These are phyloP conservation scores for Amorpha juglandis DNA, from an alignment of 2,888 invertebrate species.

Conservation along the genomic window DNA sequence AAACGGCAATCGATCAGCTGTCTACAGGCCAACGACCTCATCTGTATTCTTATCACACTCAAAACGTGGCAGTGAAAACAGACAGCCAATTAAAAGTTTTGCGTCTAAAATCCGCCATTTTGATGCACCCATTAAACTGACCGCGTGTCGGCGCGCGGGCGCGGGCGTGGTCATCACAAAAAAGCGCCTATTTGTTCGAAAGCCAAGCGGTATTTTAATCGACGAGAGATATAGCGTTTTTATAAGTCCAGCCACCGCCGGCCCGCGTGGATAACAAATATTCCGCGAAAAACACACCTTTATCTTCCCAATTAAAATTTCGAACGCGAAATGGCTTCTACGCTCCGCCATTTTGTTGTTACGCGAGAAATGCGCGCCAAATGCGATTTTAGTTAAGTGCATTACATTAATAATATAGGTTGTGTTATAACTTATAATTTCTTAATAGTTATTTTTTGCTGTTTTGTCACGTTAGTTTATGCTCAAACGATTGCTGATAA, in stretches of 20 bases:
- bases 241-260: constrained; percentile 23
- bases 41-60: constrained; percentile 16
- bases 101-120: constrained; percentile 22
- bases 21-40: constrained; percentile 20
- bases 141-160: constrained; percentile 29
- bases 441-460: background rate
- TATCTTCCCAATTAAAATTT: constrained; percentile 81
- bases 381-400: constrained; percentile 9
- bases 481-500: no score
- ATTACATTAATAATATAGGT: background rate
- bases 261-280: constrained; percentile 43
- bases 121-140: constrained; percentile 21
- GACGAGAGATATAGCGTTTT: constrained; percentile 43
- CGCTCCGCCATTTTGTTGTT: constrained; percentile 69
- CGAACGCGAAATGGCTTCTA: constrained; percentile 75
- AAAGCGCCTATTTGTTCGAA: constrained; percentile 51
- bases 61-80: constrained; percentile 20
- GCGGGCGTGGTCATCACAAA: constrained; percentile 33
- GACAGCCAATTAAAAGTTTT: constrained; percentile 25
- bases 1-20: constrained; percentile 19
- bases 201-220: constrained; percentile 51
- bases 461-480: no score
- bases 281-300: constrained; percentile 65
- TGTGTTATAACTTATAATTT: background rate
- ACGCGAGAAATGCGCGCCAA: constrained; percentile 26